Conservation (phyloP, 2,888 invertebrate species). For the Epicampocera succincta region DNA sequence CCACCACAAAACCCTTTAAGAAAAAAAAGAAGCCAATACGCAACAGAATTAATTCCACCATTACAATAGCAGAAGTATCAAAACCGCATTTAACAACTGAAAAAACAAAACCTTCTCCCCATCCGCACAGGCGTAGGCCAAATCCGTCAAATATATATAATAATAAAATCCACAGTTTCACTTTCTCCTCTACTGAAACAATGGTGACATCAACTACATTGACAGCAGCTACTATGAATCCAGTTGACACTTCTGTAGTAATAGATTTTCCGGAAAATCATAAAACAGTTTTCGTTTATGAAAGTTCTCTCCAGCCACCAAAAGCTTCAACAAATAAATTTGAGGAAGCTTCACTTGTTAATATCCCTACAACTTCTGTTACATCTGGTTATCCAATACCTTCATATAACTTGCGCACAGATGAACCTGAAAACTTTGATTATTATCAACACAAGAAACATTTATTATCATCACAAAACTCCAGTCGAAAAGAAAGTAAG, state of each 20-base stretch:
- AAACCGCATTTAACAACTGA: slow-evolving; percentile 61
- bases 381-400: slow-evolving; percentile 75
- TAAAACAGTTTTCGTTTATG: slow-evolving; percentile 1
- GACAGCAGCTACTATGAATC: slow-evolving; percentile 53
- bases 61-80: neutral
- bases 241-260: slow-evolving; percentile 43
- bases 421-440: slow-evolving; percentile 53
- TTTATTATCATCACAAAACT: slow-evolving; percentile 72
- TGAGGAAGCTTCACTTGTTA: slow-evolving; percentile 45
- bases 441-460: slow-evolving; percentile 71
- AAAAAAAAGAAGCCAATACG: slow-evolving; percentile 78
- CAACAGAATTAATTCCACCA: slow-evolving; percentile 69
- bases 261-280: slow-evolving; percentile 60
- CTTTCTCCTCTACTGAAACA: slow-evolving; percentile 63
- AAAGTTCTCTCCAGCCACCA: slow-evolving; percentile 42
- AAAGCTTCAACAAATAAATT: slow-evolving; percentile 59
- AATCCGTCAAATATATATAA: too few relatives aligned
- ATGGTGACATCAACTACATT: slow-evolving; percentile 63
- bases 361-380: slow-evolving; percentile 60
- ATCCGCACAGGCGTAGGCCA: slow-evolving; percentile 51
- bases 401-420: slow-evolving; percentile 66
- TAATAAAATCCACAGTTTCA: slow-evolving; percentile 65
- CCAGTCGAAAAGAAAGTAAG: slow-evolving; percentile 13
- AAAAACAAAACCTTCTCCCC: slow-evolving; percentile 66
- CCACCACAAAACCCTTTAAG: slow-evolving; percentile 72